These are phyloP conservation scores for Perdix hodgsoniae DNA, from an alignment of 2,797 vertebrate species.

Conservation along the genomic window DNA sequence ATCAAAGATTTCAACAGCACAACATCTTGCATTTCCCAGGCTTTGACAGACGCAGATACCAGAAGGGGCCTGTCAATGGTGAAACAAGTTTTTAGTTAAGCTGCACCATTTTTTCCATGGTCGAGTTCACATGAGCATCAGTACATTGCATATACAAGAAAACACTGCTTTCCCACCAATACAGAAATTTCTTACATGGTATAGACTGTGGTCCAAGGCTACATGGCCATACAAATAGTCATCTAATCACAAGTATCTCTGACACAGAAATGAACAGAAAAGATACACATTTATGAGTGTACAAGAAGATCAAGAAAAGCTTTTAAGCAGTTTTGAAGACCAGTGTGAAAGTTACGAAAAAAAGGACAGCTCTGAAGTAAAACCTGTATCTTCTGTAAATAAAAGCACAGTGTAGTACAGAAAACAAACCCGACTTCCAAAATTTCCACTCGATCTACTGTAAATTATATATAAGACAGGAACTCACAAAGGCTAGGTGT, in stretches of 20 bases:
- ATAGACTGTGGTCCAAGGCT: not conserved
- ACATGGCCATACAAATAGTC: not conserved
- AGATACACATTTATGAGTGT: not conserved
- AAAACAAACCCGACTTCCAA: not conserved
- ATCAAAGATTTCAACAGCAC: not conserved
- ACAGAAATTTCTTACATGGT: not conserved
- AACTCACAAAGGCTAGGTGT: accelerated
- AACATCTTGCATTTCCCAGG: not conserved
- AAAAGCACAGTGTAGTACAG: not conserved
- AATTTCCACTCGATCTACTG: not conserved
- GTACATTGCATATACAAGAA: accelerated
- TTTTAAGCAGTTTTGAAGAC: not conserved
- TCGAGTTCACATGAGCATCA: not conserved
- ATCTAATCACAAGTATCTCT: not conserved
- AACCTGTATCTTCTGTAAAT: not conserved
- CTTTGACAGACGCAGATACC: not conserved
- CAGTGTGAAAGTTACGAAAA: not conserved
- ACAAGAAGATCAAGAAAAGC: not conserved
- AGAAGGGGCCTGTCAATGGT: accelerated
- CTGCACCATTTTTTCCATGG: not conserved
- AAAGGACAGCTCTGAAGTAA: not conserved
- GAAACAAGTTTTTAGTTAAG: not conserved
- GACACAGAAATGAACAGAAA: not conserved
- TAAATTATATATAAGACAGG: not conserved
- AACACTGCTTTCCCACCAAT: not conserved